A percentile compares a stretch with the other conserved stretches of the same genome.
phyloP scores from a whole-genome alignment of 64 coral and sea anemone species.

The Acropora tenuis region DNA sequence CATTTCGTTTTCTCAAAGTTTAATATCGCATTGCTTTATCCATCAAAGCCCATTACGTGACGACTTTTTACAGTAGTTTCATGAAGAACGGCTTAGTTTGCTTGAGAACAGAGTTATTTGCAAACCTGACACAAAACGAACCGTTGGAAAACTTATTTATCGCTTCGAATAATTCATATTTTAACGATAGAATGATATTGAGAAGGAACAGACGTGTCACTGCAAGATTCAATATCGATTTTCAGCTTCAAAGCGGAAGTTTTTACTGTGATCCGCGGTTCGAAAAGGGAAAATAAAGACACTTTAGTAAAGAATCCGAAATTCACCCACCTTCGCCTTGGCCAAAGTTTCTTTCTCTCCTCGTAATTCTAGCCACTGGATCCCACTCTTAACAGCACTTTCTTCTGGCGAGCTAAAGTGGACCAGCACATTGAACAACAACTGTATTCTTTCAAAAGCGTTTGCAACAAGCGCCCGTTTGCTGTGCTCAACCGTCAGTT shows the following conservation, averaged over 20 bases:
- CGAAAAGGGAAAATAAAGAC: not conserved
- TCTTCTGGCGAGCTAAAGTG: slow-evolving; percentile 46
- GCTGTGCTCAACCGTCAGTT: slow-evolving; percentile 50
- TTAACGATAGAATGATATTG: not conserved
- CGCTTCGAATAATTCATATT: not conserved
- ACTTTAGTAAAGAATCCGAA: not conserved
- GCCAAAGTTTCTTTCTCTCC: slow-evolving; percentile 41
- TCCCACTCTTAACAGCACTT: slow-evolving; percentile 43
- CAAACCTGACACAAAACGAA: not conserved
- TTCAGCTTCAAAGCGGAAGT: slow-evolving; percentile 7
- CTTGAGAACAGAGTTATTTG: not conserved
- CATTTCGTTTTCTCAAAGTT: no score
- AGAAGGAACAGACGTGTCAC: not conserved
- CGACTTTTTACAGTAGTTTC: not conserved
- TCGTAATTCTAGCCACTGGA: slow-evolving; percentile 68
- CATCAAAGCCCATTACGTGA: not conserved
- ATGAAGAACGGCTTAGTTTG: not conserved
- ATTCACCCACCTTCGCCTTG: slow-evolving; percentile 63
- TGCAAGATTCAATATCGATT: slow-evolving; percentile 13
- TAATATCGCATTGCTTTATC: not conserved
- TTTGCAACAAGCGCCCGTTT: slow-evolving; percentile 45
- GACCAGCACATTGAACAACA: slow-evolving; percentile 54
- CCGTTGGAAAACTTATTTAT: not conserved
- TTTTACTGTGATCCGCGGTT: slow-evolving; percentile 28
- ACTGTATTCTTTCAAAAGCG: slow-evolving; percentile 29